A percentile compares a stretch with the other conserved stretches of the same genome.
Evolutionary conservation across 2,113 vertebrate species (phyloP).

Genomic region (Raja brachyura): DNA sequence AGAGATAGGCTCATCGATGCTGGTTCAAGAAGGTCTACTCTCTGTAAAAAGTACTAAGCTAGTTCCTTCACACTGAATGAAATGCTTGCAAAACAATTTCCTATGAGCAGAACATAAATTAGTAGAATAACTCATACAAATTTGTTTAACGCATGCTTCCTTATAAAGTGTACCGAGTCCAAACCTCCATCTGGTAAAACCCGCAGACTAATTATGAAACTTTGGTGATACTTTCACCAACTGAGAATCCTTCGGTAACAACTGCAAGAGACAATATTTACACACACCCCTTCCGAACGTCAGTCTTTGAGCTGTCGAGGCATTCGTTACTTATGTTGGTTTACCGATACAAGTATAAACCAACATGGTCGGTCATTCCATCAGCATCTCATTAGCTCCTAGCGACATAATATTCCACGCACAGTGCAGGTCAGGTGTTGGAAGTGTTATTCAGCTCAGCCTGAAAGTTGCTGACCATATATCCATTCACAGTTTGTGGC

Average conservation of each 20-base stretch:
- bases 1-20: background rate
- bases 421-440: conserved; percentile 22
- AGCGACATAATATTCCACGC: conserved; percentile 21
- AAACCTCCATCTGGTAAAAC: background rate
- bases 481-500: background rate
- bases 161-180: background rate
- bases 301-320: too few relatives aligned
- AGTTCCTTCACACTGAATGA: background rate
- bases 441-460: background rate
- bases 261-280: conserved; percentile 2
- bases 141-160: background rate
- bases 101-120: background rate
- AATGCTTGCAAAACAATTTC: conserved; percentile 4
- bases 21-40: background rate
- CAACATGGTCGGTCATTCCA: background rate
- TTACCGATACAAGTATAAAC: background rate
- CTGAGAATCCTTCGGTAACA: background rate
- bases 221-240: background rate
- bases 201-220: background rate
- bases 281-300: background rate
- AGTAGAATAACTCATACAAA: background rate
- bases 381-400: background rate
- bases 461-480: background rate
- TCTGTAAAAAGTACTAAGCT: background rate
- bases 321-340: background rate